Evolutionary conservation across 2,797 vertebrate genomes (phyloP).

Genomic region (Sebastes elongatus): DNA sequence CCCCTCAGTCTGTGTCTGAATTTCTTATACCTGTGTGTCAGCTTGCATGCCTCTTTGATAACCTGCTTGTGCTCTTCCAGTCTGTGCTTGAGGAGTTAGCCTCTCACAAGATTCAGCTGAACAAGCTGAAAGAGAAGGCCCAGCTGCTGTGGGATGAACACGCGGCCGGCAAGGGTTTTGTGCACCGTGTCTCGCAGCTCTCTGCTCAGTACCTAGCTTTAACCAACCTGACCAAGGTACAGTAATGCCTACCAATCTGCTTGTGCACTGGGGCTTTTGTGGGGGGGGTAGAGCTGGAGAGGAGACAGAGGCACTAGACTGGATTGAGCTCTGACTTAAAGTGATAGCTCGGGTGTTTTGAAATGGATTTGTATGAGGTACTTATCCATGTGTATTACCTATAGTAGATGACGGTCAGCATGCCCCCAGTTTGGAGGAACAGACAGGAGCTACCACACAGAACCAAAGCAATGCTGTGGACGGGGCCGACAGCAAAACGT

Average conservation of each 20-base stretch:
- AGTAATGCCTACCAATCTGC: constrained; percentile 78
- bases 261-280: constrained; percentile 80
- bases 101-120: constrained; percentile 92
- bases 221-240: constrained; percentile 96
- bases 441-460: no score
- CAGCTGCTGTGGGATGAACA: constrained; percentile 93
- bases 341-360: rapidly evolving
- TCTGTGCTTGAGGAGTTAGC: constrained; percentile 96
- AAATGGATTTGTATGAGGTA: no score
- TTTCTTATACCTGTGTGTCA: constrained; percentile 56
- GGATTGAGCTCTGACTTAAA: constrained; percentile 39
- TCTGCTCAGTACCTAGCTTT: constrained; percentile 94
- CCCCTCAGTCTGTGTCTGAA: constrained; percentile 53
- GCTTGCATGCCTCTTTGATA: constrained; percentile 85
- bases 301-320: constrained; percentile 51
- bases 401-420: no score
- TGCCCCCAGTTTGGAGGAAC: no score
- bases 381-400: no score
- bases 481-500: no score
- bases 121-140: constrained; percentile 95
- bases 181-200: constrained; percentile 94
- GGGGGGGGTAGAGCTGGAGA: constrained; percentile 58
- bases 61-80: constrained; percentile 90
- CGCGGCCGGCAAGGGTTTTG: constrained; percentile 93
- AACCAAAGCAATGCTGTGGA: no score